Base-by-base conservation (phyloP, 2,113 vertebrate species). In the Xiphophorus maculatus region DNA sequence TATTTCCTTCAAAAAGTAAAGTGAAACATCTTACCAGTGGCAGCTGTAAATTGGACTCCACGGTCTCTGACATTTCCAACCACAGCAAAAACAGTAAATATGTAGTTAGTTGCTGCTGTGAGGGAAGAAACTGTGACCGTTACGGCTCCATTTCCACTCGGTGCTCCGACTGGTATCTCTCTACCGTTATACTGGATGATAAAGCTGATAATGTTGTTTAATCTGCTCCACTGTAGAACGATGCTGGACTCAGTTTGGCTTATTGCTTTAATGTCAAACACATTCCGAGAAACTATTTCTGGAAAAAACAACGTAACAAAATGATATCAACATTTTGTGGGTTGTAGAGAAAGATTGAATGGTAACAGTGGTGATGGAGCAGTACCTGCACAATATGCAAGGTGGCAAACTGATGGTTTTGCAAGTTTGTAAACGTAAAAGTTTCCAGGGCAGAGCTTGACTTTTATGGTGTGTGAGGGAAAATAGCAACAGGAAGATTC, bases 371-470 rank as follows among this genome's bases (percentile, higher is more conserved):
- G 1, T 63, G 27, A 28, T 3, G 1, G 1, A 58, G 32, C 11
- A 37, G 12, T 90, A 91, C 88, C 90, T 89, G 88, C 58, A 76
- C 91, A 93, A 81, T 91, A 92, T 48, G 81, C 90, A 11, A 66
- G 3, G 0, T 0, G 0, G 32, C 87, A 92, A 6, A 0, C 0
- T 0, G 0, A 0, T n/a, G 88, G 77, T 3, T 0, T 9, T 15
- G 60, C 32, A 64, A 91, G 80, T 79, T 89, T 92, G 76, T 92
- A 92, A 66, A 93, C 80, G 1, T 89, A 90, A 60, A 66, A 91
- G 64, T 74, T 42, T 72, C 73, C 73, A 62, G 66, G 58, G 79
- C 91, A 93, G 48, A 60, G 82, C 63, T 92, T 93, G 9, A 92
- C 81, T 13, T 87, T 72, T 44, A 92, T 91, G 28, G 1, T 32